A percentile compares a stretch with the other conserved stretches of the same genome.
phyloP scores from a whole-genome alignment of 2,113 vertebrate species.

The Pungitius pungitius region DNA sequence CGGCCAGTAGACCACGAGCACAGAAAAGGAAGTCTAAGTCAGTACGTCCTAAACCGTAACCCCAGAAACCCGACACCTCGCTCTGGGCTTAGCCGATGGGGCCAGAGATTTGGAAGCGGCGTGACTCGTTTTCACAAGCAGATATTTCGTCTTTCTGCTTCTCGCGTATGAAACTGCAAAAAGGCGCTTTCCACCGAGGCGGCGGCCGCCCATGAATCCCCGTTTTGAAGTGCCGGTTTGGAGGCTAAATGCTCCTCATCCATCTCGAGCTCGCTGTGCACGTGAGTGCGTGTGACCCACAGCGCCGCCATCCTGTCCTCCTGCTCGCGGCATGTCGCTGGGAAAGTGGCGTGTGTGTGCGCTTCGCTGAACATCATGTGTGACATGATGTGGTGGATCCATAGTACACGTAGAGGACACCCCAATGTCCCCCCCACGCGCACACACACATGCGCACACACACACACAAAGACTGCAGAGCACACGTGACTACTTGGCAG shows the following conservation, averaged over 20 bases:
- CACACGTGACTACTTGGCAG: slow-evolving; percentile 53
- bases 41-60: background rate
- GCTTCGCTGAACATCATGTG: background rate
- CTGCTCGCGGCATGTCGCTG: background rate
- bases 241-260: slow-evolving; percentile 21
- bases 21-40: background rate
- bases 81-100: no score
- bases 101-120: background rate
- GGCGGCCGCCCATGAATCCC: slow-evolving; percentile 34
- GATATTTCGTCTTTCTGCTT: background rate
- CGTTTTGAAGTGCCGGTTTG: background rate
- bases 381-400: slow-evolving; percentile 15
- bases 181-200: background rate
- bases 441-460: background rate
- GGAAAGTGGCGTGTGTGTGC: background rate
- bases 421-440: background rate
- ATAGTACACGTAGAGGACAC: slow-evolving; percentile 37
- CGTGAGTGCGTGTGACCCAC: background rate
- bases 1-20: background rate
- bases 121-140: background rate
- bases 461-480: slow-evolving; percentile 29
- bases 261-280: background rate
- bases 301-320: background rate
- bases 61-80: no score
- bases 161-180: background rate